phyloP scores from a whole-genome alignment of 2,113 vertebrate species.

The Nothobranchius kuhntae region DNA sequence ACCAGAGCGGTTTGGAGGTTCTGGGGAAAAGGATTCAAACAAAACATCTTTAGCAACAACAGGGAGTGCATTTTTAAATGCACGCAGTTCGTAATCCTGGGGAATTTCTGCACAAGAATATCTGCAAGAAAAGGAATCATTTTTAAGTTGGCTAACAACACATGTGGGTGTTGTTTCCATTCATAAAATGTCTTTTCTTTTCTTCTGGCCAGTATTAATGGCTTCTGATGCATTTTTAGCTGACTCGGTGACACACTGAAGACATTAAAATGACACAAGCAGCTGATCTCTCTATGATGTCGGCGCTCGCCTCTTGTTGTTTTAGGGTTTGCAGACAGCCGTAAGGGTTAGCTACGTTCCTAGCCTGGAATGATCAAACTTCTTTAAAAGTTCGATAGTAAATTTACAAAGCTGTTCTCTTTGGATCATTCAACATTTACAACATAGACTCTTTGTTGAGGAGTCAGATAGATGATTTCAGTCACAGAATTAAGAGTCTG shows the following conservation, averaged over 20 bases:
- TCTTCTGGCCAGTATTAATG: no score
- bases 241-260: conserved; percentile 55
- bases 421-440: neutral
- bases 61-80: conserved; percentile 49
- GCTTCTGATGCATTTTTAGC: conserved; percentile 44
- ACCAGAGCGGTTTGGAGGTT: conserved; percentile 66
- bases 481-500: neutral
- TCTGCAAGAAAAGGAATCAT: neutral
- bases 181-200: no score
- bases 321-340: conserved; percentile 29
- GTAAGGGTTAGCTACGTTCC: neutral
- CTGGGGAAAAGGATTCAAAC: conserved; percentile 64
- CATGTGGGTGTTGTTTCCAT: no score
- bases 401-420: no score
- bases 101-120: conserved; percentile 4
- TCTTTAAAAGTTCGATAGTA: neutral
- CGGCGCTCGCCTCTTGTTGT: conserved; percentile 61
- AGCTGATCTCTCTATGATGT: conserved; percentile 55
- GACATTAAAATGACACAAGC: conserved; percentile 59
- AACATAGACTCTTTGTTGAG: neutral
- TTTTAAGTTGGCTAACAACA: no score
- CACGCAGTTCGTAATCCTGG: conserved; percentile 18
- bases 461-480: neutral
- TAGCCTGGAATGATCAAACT: no score
- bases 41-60: conserved; percentile 49